phyloP scores from a whole-genome alignment of 2,113 vertebrate species.

The Romanogobio albipinnatus region DNA sequence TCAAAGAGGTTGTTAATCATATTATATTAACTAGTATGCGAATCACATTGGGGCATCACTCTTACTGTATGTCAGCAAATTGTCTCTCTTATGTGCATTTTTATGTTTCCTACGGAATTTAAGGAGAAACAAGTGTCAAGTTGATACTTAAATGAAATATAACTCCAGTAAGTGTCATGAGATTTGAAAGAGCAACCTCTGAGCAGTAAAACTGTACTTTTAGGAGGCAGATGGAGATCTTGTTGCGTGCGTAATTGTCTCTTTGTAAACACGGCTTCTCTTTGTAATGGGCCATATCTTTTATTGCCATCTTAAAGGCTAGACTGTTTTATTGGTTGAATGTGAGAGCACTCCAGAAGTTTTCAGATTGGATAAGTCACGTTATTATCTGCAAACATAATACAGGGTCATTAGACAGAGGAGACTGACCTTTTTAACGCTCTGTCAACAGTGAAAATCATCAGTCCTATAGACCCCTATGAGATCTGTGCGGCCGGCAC shows the following conservation, averaged over 20 bases:
- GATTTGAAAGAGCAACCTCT: neutral
- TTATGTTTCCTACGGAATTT: neutral
- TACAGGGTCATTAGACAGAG: neutral
- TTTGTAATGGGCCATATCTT: slow-evolving; percentile 17
- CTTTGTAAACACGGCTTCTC: slow-evolving; percentile 16
- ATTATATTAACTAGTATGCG: neutral
- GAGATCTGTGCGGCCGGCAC: slow-evolving; percentile 77
- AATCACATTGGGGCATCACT: neutral
- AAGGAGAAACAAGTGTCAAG: neutral
- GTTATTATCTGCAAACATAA: slow-evolving; percentile 25
- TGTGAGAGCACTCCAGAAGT: slow-evolving; percentile 22
- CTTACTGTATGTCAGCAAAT: neutral
- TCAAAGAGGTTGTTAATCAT: too few relatives aligned
- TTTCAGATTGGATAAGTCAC: neutral
- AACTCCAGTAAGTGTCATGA: neutral
- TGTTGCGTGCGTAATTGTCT: slow-evolving; percentile 3
- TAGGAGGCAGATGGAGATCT: slow-evolving; percentile 6
- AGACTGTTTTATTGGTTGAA: slow-evolving; percentile 16
- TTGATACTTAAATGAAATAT: neutral
- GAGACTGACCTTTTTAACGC: neutral
- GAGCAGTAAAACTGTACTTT: neutral
- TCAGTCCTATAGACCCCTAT: slow-evolving; percentile 64
- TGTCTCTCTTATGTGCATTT: neutral
- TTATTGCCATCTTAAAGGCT: slow-evolving; percentile 38
- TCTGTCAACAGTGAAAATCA: slow-evolving; percentile 68